Percentiles rank a stretch among this genome's conserved stretches.
Evolutionary conservation across 2,113 vertebrate genomes (phyloP).

Genomic region (Xiphias gladius): DNA sequence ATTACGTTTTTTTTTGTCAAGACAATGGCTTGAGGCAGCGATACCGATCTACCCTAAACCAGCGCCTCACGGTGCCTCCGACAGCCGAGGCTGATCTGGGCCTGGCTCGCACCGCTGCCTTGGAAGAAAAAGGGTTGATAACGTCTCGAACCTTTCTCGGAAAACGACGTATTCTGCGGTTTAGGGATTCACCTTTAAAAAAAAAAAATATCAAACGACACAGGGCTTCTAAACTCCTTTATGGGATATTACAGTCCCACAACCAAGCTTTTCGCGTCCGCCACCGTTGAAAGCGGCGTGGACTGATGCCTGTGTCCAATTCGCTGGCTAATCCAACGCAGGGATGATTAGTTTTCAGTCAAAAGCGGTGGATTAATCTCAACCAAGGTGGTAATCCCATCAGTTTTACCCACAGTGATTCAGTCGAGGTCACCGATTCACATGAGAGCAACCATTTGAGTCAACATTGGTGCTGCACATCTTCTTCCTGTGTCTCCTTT

Average conservation of each 20-base stretch:
- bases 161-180: accelerated
- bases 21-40: not conserved
- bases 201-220: not conserved
- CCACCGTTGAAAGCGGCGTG: conserved; percentile 9
- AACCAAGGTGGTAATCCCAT: conserved; percentile 63
- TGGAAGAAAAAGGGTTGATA: conserved; percentile 11
- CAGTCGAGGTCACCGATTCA: not conserved
- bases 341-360: conserved; percentile 57
- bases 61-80: conserved; percentile 8
- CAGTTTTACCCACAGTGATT: conserved; percentile 32
- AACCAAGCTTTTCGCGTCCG: not conserved
- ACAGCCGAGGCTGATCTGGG: conserved; percentile 52
- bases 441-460: not conserved
- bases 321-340: conserved; percentile 61
- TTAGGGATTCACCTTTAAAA: accelerated
- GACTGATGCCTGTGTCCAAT: conserved; percentile 47
- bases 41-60: conserved; percentile 10
- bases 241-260: not conserved
- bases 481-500: not conserved
- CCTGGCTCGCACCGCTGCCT: conserved; percentile 52
- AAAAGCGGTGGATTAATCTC: conserved; percentile 54
- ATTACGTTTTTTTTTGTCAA: not conserved
- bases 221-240: too few species aligned
- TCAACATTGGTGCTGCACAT: not conserved
- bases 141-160: not conserved